Conservation (phyloP, 1,140 invertebrate genomes). For the Diorhabda sublineata region DNA sequence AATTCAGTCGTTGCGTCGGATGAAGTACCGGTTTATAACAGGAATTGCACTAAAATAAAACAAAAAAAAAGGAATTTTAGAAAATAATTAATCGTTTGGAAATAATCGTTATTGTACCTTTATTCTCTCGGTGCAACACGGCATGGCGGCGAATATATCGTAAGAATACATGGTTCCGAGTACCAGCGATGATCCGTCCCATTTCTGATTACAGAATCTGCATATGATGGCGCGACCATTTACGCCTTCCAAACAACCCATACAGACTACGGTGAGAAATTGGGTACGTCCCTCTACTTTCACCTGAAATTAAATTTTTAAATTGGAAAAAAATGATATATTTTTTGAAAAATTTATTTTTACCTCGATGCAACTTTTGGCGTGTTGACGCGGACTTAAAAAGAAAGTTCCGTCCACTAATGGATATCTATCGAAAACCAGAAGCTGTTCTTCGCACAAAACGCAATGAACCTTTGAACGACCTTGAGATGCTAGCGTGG, state of each 20-base stretch:
- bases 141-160: constrained; percentile 94
- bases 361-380: constrained; percentile 78
- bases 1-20: constrained; percentile 82
- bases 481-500: constrained; percentile 79
- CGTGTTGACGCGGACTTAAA: constrained; percentile 85
- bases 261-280: constrained; percentile 90
- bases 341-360: too few species aligned
- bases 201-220: constrained; percentile 76
- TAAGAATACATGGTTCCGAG: constrained; percentile 97
- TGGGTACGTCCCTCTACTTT: constrained; percentile 83
- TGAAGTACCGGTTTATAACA: constrained; percentile 82
- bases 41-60: constrained; percentile 74
- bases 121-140: constrained; percentile 88
- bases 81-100: background rate
- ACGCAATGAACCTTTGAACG: constrained; percentile 81
- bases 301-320: constrained; percentile 56
- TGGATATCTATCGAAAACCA: constrained; percentile 95
- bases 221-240: constrained; percentile 70
- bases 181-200: constrained; percentile 90
- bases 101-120: constrained; percentile 59
- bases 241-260: constrained; percentile 83
- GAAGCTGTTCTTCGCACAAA: constrained; percentile 81
- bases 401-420: constrained; percentile 97
- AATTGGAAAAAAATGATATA: too few species aligned
- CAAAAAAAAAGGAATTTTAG: background rate